These are phyloP conservation scores for Caenorhabditis parvicauda DNA, from an alignment of 2,888 invertebrate genomes.

Conservation along the genomic window DNA sequence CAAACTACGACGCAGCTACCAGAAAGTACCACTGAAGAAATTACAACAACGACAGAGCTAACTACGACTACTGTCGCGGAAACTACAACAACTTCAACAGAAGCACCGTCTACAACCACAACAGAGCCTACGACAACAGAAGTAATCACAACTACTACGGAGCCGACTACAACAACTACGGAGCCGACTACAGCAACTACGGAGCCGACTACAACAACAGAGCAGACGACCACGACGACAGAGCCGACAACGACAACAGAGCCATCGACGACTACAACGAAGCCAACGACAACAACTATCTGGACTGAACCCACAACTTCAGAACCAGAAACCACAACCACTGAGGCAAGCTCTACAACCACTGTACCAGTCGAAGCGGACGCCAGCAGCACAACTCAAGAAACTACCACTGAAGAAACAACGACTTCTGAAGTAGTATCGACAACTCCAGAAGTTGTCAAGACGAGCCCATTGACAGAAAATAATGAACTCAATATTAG, in stretches of 20 bases:
- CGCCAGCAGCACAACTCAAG: neutral
- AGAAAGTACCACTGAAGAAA: neutral
- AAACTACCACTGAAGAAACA: constrained; percentile 1
- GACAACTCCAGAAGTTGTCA: constrained; percentile 4
- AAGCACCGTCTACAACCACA: constrained; percentile 5
- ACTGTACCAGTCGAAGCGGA: neutral
- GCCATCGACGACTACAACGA: neutral
- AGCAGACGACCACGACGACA: neutral
- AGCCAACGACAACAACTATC: constrained; percentile 1
- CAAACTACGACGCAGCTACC: neutral
- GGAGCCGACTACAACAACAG: too few species aligned
- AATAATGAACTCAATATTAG: constrained; percentile 13
- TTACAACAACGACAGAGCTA: constrained; percentile 1
- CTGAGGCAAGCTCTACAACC: neutral
- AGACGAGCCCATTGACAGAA: constrained; percentile 1
- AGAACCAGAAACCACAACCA: neutral
- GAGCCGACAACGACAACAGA: neutral
- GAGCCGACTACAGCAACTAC: too few species aligned
- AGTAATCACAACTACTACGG: neutral
- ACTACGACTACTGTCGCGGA: constrained; percentile 6
- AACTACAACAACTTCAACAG: constrained; percentile 11
- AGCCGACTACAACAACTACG: too few species aligned
- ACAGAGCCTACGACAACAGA: neutral
- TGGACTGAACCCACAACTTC: neutral
- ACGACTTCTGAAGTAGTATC: neutral